phyloP scores from a whole-genome alignment of 2,888 invertebrate species.

The Copidosoma aretas region DNA sequence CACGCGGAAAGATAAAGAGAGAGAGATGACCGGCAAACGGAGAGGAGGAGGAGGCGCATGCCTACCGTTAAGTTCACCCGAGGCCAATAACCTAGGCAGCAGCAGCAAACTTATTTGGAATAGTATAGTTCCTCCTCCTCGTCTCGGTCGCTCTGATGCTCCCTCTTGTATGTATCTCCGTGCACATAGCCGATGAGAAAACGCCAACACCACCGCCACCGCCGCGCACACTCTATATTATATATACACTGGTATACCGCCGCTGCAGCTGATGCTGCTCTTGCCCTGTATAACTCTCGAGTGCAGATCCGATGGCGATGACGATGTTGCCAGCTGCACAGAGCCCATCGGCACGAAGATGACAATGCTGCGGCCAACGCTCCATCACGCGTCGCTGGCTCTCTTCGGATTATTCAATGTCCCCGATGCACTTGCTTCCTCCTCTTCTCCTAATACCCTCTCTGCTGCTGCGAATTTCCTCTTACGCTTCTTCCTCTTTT shows the following conservation, averaged over 20 bases:
- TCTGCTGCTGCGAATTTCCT: neutral
- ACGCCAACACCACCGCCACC: too few relatives aligned
- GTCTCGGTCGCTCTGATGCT: neutral
- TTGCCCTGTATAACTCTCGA: neutral
- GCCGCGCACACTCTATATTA: too few relatives aligned
- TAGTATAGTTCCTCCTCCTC: slow-evolving; percentile 49
- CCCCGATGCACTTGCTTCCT: too few relatives aligned
- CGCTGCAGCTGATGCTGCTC: too few relatives aligned
- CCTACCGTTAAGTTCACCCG: slow-evolving; percentile 60
- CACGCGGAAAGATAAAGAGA: neutral
- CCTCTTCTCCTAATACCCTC: too few relatives aligned
- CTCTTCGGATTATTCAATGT: slow-evolving; percentile 19
- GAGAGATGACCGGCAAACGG: slow-evolving; percentile 7
- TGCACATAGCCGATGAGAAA: too few relatives aligned
- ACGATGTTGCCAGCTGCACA: slow-evolving; percentile 43
- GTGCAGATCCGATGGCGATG: slow-evolving; percentile 40
- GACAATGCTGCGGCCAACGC: neutral
- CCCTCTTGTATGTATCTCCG: too few relatives aligned
- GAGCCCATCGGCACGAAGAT: slow-evolving; percentile 7
- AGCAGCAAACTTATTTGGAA: slow-evolving; percentile 58
- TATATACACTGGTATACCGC: too few relatives aligned
- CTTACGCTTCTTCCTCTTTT: neutral
- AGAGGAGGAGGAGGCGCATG: slow-evolving; percentile 36
- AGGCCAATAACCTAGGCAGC: slow-evolving; percentile 59
- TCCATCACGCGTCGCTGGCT: slow-evolving; percentile 15